These are phyloP conservation scores for Paratilapia polleni DNA, from an alignment of 2,113 vertebrate species.

Conservation along the genomic window DNA sequence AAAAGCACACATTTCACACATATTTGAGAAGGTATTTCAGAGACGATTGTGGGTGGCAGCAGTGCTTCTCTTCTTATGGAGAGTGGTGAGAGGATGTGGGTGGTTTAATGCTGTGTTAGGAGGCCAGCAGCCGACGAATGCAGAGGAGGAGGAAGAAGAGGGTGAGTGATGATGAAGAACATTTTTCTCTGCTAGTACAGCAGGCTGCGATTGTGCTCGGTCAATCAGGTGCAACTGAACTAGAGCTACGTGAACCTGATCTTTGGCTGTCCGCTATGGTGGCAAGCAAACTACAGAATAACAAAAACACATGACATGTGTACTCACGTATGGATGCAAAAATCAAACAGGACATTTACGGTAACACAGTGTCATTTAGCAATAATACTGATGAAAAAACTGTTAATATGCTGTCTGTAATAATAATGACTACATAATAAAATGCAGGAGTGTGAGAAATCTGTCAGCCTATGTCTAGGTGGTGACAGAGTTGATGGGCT, in stretches of 20 bases:
- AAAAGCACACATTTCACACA: constrained; percentile 21
- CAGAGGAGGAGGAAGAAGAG: constrained; percentile 75
- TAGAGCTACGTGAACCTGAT: not conserved
- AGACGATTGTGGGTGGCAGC: constrained; percentile 61
- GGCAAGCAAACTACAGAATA: not conserved
- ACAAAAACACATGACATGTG: not conserved
- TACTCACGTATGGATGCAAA: not conserved
- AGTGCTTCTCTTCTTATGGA: constrained; percentile 41
- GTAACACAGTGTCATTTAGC: not conserved
- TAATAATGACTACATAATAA: not conserved
- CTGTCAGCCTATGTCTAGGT: constrained; percentile 14
- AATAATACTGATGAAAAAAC: no score
- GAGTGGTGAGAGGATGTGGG: constrained; percentile 65
- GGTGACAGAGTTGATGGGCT: constrained; percentile 40
- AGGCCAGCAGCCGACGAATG: constrained; percentile 52
- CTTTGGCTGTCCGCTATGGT: not conserved
- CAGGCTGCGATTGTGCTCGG: not conserved
- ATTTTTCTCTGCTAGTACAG: constrained; percentile 14
- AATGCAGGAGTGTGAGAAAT: constrained; percentile 35
- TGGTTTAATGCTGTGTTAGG: constrained; percentile 54
- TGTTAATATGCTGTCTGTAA: constrained; percentile 2
- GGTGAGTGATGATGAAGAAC: constrained; percentile 63
- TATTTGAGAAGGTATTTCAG: constrained; percentile 55
- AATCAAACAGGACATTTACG: not conserved
- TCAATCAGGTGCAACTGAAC: not conserved